Evolutionary conservation across 1,140 invertebrate species (phyloP), one percentile per base, ranked within the genome.

Genomic region (Saccostrea glomerata): DNA sequence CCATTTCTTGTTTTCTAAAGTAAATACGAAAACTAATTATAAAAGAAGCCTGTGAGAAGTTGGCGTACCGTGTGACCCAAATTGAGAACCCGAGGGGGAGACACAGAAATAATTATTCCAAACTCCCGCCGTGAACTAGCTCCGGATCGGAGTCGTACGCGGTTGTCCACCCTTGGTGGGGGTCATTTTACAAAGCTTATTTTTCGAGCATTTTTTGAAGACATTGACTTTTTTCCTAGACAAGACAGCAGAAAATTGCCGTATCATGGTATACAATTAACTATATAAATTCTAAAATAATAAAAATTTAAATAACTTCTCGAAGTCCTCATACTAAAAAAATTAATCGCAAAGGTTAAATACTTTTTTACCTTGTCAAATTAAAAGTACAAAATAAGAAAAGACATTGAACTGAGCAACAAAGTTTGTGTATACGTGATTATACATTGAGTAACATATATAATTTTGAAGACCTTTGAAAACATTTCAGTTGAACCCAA

Each of bases 1-100:
- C 70, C 70, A 30, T 77, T 40, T 77, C 70, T 77, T 77, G 70
- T 77, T 77, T 77, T 77, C 70, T 77, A 77, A 77, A 77, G 70
- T 77, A 77, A 77, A 77, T 30, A 77, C 23, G 70, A 77, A 40
- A 77, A 15, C 13, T 77, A 77, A 77, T 77, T 77, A 77, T 77
- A 77, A 77, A 77, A 77, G 25, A 77, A 11, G 23, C 70, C 15
- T 25, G 25, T 77, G 70, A 77, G 70, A 77, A 77, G 70, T 36
- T 25, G 9, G 23, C 70, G 70, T 77, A 77, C 70, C 25, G 70
- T 36, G 12, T 77, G 25, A 77, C 70, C 70, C 70, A 77, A 63
- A 63, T 25, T 77, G 70, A 77, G 70, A 30, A 77, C 23, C 70
- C 15, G 30, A 77, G 70, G 25, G 70, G 70, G 70, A 23, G 25